Percentiles rank a stretch among this genome's conserved stretches.
These are phyloP conservation scores for Melanotaenia trifasciata DNA, from an alignment of 2,797 vertebrate genomes.

Conservation along the genomic window DNA sequence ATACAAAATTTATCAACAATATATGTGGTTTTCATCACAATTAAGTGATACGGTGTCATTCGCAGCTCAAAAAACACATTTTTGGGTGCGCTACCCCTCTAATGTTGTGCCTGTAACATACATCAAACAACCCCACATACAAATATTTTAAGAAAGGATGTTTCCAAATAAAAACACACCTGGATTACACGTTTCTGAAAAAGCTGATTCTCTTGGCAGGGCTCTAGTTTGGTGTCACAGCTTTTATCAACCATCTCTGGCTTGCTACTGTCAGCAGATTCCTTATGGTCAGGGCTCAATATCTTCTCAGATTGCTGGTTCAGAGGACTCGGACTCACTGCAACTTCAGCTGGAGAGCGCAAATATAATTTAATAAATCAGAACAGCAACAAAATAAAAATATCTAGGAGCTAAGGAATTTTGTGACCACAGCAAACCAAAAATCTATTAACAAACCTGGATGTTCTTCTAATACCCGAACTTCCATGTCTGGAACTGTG, in stretches of 20 bases:
- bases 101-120: neutral
- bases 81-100: too few species aligned
- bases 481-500: neutral
- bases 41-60: too few species aligned
- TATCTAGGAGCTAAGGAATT: neutral
- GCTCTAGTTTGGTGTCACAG: constrained; percentile 16
- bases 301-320: neutral
- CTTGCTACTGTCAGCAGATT: neutral
- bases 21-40: too few species aligned
- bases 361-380: neutral
- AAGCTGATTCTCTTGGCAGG: constrained; percentile 26
- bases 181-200: constrained; percentile 62
- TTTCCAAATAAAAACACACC: constrained; percentile 58
- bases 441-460: constrained; percentile 42
- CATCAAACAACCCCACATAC: neutral
- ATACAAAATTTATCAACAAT: too few species aligned
- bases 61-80: too few species aligned
- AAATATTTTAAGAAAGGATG: neutral
- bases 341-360: constrained; percentile 9
- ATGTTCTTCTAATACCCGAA: neutral
- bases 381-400: neutral
- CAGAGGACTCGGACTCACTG: constrained; percentile 15
- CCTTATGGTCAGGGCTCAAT: neutral
- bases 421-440: neutral
- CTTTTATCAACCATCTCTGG: neutral